These are phyloP conservation scores for Polypedilum vanderplanki DNA, from an alignment of 1,140 invertebrate species.

Conservation along the genomic window DNA sequence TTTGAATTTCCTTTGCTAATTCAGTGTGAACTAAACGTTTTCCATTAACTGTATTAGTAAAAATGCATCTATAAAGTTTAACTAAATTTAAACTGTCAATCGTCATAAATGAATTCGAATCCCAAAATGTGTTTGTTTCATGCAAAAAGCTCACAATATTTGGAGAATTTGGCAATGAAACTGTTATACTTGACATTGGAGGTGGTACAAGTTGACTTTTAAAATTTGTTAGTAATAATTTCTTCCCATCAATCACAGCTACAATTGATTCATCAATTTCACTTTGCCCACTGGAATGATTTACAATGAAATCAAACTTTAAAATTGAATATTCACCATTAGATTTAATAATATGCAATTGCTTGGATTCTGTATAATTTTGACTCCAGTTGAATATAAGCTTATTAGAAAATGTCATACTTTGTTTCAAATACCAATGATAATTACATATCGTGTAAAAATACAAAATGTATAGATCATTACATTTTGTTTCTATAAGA, in stretches of 20 bases:
- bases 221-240: constrained; percentile 66
- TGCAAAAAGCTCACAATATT: constrained; percentile 46
- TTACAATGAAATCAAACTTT: constrained; percentile 40
- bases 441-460: constrained; percentile 80
- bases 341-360: constrained; percentile 52
- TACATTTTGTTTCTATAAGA: constrained; percentile 50
- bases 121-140: constrained; percentile 32
- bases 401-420: constrained; percentile 48
- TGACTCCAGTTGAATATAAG: constrained; percentile 57
- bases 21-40: background rate
- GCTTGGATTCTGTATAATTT: constrained; percentile 48
- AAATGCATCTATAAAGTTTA: background rate
- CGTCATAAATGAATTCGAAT: constrained; percentile 33
- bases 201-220: constrained; percentile 68
- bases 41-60: background rate
- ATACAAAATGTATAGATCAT: constrained; percentile 50
- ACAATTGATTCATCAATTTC: constrained; percentile 53
- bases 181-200: constrained; percentile 63
- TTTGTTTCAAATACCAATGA: constrained; percentile 86
- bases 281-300: constrained; percentile 48
- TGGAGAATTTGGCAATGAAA: constrained; percentile 50
- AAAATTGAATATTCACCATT: constrained; percentile 50
- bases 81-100: background rate
- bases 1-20: background rate
- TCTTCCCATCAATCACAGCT: constrained; percentile 71